phyloP scores from a whole-genome alignment of 1,140 invertebrate genomes.

The Camponotus vicinus region DNA sequence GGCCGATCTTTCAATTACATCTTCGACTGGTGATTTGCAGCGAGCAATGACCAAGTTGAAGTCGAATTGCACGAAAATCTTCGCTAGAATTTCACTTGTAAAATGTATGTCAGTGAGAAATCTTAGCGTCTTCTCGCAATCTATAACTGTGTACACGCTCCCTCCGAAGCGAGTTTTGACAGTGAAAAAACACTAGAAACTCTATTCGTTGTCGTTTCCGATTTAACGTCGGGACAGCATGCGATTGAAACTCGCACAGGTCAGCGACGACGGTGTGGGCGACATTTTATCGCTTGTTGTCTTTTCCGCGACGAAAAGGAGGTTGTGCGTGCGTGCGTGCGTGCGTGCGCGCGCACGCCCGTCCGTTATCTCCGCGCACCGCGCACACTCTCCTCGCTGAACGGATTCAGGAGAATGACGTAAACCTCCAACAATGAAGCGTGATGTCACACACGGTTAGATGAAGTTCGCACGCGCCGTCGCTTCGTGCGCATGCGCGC shows the following conservation, averaged over 20 bases:
- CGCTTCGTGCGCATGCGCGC: neutral
- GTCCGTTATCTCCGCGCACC: conserved; percentile 69
- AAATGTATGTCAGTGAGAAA: neutral
- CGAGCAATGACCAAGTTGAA: neutral
- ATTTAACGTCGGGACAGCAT: neutral
- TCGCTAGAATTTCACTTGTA: conserved; percentile 4
- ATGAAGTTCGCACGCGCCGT: conserved; percentile 57
- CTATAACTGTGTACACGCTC: too few relatives aligned
- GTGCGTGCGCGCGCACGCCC: conserved; percentile 56
- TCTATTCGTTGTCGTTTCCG: neutral
- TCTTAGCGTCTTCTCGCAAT: too few relatives aligned
- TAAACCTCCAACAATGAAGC: conserved; percentile 86
- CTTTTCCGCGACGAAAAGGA: conserved; percentile 44
- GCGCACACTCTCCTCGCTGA: neutral
- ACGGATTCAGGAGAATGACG: conserved; percentile 82
- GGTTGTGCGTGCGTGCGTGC: conserved; percentile 31
- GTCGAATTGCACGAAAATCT: neutral
- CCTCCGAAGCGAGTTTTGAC: too few relatives aligned
- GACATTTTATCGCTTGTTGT: conserved; percentile 70
- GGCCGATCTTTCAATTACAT: conserved; percentile 25
- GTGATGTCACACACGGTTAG: conserved; percentile 73
- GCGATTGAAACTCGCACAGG: conserved; percentile 4
- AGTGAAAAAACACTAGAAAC: too few relatives aligned
- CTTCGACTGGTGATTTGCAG: neutral
- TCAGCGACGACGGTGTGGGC: conserved; percentile 37